phyloP scores from a whole-genome alignment of 2,888 invertebrate genomes.

The Caenorhabditis afra region DNA sequence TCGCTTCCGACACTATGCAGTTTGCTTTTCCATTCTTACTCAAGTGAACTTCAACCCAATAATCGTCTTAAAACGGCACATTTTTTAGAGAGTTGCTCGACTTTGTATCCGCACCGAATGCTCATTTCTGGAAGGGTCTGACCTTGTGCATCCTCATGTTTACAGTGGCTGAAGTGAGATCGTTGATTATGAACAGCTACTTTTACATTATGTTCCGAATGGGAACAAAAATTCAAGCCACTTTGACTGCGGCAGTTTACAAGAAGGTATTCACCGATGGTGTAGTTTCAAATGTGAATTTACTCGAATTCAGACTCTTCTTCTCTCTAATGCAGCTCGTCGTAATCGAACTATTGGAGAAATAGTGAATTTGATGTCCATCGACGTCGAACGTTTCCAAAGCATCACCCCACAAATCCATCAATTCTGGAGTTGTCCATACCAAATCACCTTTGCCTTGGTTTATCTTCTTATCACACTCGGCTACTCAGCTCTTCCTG shows the following conservation, averaged over 20 bases:
- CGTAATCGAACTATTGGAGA: conserved; percentile 83
- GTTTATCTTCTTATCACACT: conserved; percentile 39
- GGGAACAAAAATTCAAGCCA: conserved; percentile 87
- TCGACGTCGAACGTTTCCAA: conserved; percentile 82
- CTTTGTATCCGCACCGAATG: too few species aligned
- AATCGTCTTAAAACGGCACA: too few species aligned
- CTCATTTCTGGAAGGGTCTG: too few species aligned
- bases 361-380: conserved; percentile 84
- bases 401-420: conserved; percentile 79
- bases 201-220: conserved; percentile 89
- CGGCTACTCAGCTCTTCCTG: too few species aligned
- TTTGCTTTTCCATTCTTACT: too few species aligned
- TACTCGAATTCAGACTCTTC: too few species aligned
- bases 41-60: too few species aligned
- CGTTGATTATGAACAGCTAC: conserved; percentile 82
- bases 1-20: too few species aligned
- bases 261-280: conserved; percentile 72
- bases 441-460: conserved; percentile 43
- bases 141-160: too few species aligned
- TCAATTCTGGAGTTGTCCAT: conserved; percentile 78
- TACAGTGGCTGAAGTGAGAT: too few species aligned
- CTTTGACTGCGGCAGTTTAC: conserved; percentile 77
- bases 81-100: too few species aligned
- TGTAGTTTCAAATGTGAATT: too few species aligned
- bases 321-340: conserved; percentile 82